These are phyloP conservation scores for Neelides sp. DNA, from an alignment of 1,140 invertebrate genomes.

Conservation along the genomic window DNA sequence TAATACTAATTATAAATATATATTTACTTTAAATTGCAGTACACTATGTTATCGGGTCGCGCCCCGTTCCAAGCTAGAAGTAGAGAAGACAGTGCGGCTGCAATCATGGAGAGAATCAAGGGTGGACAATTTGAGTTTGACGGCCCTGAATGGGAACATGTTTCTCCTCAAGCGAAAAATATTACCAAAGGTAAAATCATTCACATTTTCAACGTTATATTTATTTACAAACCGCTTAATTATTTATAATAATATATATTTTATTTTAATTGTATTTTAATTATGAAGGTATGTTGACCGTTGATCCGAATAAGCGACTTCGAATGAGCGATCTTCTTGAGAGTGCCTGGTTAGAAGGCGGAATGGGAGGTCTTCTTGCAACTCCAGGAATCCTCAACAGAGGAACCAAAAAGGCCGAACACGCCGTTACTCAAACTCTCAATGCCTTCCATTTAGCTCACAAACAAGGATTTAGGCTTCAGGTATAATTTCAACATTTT, in stretches of 20 bases:
- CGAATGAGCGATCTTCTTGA: conserved; percentile 50
- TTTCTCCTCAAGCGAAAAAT: conserved; percentile 60
- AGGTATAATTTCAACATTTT: conserved; percentile 34
- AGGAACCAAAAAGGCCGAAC: conserved; percentile 29
- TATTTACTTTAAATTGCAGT: conserved; percentile 39
- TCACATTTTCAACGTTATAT: neutral
- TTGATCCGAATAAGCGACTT: conserved; percentile 60
- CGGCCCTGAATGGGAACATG: conserved; percentile 53
- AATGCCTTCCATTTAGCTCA: conserved; percentile 57
- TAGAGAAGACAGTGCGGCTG: conserved; percentile 54
- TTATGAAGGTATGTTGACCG: conserved; percentile 51
- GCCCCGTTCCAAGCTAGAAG: conserved; percentile 62
- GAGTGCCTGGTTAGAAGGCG: conserved; percentile 44
- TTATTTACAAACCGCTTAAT: neutral
- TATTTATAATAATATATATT: neutral
- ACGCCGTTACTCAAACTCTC: conserved; percentile 39
- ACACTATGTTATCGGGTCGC: conserved; percentile 73
- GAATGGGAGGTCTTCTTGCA: conserved; percentile 26
- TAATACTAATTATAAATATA: conserved; percentile 7
- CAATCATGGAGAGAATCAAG: conserved; percentile 65
- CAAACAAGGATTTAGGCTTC: conserved; percentile 55
- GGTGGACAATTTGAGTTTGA: conserved; percentile 61
- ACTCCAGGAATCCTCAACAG: conserved; percentile 32
- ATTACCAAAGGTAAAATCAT: conserved; percentile 49
- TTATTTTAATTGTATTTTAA: conserved; percentile 12